Conservation (phyloP, 2,797 vertebrate genomes). For the Neoniphon sammara region DNA sequence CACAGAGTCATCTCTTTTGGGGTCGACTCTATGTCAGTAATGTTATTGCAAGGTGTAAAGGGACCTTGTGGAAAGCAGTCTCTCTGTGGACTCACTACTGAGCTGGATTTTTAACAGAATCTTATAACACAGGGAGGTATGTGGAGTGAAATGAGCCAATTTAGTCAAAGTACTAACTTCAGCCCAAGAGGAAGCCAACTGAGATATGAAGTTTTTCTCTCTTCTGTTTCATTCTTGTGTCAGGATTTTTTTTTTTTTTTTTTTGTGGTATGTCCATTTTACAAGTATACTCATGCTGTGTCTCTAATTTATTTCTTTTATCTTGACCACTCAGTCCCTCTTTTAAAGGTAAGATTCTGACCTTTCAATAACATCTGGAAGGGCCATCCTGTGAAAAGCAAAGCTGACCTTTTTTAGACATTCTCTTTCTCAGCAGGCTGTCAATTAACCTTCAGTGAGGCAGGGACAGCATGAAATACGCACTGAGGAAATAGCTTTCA, state of each 20-base stretch:
- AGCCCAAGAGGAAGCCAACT: neutral
- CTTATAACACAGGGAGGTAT: neutral
- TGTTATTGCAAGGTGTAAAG: constrained; percentile 8
- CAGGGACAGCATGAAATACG: constrained; percentile 11
- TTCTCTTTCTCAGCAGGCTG: constrained; percentile 64
- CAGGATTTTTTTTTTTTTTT: constrained; percentile 22
- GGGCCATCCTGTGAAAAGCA: constrained; percentile 59
- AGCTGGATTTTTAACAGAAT: constrained; percentile 2
- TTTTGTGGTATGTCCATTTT: constrained; percentile 13
- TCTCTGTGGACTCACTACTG: constrained; percentile 7
- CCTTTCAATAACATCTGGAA: constrained; percentile 63
- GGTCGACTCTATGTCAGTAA: constrained; percentile 14
- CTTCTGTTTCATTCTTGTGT: neutral
- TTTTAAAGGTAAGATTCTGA: constrained; percentile 55
- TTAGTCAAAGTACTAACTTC: neutral
- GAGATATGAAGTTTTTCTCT: neutral
- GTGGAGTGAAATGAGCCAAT: neutral
- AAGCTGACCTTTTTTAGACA: constrained; percentile 73
- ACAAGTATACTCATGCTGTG: constrained; percentile 35
- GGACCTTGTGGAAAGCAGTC: constrained; percentile 9
- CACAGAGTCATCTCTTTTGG: neutral
- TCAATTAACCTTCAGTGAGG: constrained; percentile 66
- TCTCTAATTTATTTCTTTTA: constrained; percentile 46
- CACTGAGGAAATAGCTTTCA: neutral
- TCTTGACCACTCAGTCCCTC: constrained; percentile 46